Evolutionary conservation across 1,140 invertebrate species (phyloP), one percentile per base, ranked within the genome.

Genomic region (Lordiphosa clarofinis): DNA sequence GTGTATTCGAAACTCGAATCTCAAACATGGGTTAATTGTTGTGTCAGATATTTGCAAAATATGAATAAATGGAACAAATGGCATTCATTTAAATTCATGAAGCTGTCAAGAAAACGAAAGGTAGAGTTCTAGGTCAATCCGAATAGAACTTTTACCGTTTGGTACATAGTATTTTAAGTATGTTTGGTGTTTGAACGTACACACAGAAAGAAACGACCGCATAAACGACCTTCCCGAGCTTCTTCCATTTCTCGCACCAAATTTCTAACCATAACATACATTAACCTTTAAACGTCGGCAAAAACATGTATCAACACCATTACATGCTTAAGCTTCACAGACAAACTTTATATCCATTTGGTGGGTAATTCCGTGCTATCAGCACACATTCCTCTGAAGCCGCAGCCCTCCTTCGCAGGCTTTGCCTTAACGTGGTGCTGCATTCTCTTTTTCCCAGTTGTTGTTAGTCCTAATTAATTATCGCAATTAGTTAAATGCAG

Each of bases 391-490:
- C 40, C 40, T 35, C 7, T 48, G 12, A 8, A 7, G 38, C 19
- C 8, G 42, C 28, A 42, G 24, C 21, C 21, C 11, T 46, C 36
- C 47, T 67, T 10, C 42, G 24, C 58, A 67, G 64, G 54, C 64
- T 21, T 67, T 59, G 54, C 24, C 1, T 53, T 68, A 48, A 54
- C 64, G 63, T 68, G 63, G 54, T 48, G 63, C 38, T 63, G 68
- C 73, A 67, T 53, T 63, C 35, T 38, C 11, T 28, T 49, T 52
- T 67, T 56, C 21, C 64, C 59, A 53, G 56, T 64, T 69, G 73
- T 79, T 78, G 73, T 78, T 78, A 79, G 73, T 78, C 68, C 69
- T 73, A 79, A 78, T 78, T 78, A 78, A 78, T 78, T 78, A 78
- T 79, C 61, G 69, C 66, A 78, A 78, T 78, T 78, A 78, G 73